phyloP scores from a whole-genome alignment of 2,797 vertebrate genomes.

The Chloroceryle amazona region DNA sequence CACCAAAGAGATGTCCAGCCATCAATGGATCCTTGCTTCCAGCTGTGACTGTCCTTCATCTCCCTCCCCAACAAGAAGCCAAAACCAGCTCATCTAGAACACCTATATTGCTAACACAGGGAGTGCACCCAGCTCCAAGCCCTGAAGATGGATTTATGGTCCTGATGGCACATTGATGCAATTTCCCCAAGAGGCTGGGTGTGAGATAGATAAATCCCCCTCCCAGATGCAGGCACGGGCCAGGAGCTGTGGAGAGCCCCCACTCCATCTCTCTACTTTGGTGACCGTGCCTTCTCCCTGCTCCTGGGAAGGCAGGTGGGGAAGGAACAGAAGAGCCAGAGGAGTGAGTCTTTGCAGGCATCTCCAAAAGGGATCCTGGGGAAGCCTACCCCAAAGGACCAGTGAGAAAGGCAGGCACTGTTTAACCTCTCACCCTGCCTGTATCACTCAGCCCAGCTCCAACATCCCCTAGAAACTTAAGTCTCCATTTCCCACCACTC shows the following conservation, averaged over 20 bases:
- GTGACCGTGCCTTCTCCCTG: background rate
- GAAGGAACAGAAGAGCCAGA: background rate
- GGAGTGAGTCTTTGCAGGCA: accelerated
- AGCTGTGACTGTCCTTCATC: background rate
- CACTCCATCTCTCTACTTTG: background rate
- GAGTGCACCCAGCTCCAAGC: background rate
- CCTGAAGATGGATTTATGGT: constrained; percentile 12
- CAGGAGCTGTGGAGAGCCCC: background rate
- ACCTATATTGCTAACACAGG: background rate
- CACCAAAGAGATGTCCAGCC: background rate
- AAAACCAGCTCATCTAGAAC: background rate
- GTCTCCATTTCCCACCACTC: background rate
- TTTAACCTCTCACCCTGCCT: background rate
- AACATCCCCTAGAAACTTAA: background rate
- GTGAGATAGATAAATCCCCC: constrained; percentile 35
- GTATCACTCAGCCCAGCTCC: background rate
- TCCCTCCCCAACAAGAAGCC: background rate
- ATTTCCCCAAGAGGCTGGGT: background rate
- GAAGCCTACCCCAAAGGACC: background rate
- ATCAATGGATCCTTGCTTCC: background rate
- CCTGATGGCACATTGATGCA: background rate
- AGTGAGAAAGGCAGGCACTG: background rate
- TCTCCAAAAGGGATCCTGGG: background rate
- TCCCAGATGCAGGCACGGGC: accelerated
- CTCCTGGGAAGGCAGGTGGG: background rate